Percentiles rank a stretch among this genome's conserved stretches.
Evolutionary conservation across 92 coral and sea anemone genomes (phyloP).

Genomic region (Epizoanthus stellaris): DNA sequence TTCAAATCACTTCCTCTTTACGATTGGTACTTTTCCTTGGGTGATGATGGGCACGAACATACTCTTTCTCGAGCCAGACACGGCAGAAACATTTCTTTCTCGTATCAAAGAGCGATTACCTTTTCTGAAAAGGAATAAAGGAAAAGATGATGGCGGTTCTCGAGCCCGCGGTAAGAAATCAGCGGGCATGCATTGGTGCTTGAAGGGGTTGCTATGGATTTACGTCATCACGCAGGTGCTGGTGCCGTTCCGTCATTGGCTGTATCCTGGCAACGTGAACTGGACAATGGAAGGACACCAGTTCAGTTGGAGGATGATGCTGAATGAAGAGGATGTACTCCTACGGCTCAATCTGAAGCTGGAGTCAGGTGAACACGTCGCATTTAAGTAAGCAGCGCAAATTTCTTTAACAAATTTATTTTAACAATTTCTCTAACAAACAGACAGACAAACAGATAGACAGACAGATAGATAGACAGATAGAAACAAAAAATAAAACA

Average conservation of each 20-base stretch:
- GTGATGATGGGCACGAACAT: conserved; percentile 61
- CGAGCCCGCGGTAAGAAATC: background rate
- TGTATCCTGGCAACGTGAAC: conserved; percentile 78
- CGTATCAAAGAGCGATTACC: background rate
- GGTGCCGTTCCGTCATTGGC: conserved; percentile 75
- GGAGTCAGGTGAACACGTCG: conserved; percentile 21
- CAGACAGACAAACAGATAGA: too few species aligned
- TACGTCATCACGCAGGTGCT: conserved; percentile 59
- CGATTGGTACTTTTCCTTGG: conserved; percentile 75
- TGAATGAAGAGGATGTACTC: conserved; percentile 66
- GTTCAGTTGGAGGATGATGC: conserved; percentile 77
- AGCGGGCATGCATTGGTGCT: conserved; percentile 36
- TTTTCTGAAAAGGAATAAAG: background rate
- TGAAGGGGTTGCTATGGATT: conserved; percentile 42
- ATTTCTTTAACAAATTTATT: too few species aligned
- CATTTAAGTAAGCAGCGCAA: conserved; percentile 72
- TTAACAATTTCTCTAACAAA: too few species aligned
- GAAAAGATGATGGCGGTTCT: background rate
- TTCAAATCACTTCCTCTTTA: conserved; percentile 62
- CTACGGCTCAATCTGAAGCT: conserved; percentile 47
- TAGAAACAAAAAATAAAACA: too few species aligned
- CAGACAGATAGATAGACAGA: too few species aligned
- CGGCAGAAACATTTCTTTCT: conserved; percentile 22
- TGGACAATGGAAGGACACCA: conserved; percentile 78
- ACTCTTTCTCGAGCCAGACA: conserved; percentile 49